Evolutionary conservation across 2,888 invertebrate genomes (phyloP), one percentile per base, ranked within the genome.

Genomic region (Drosophila suboccidentalis): DNA sequence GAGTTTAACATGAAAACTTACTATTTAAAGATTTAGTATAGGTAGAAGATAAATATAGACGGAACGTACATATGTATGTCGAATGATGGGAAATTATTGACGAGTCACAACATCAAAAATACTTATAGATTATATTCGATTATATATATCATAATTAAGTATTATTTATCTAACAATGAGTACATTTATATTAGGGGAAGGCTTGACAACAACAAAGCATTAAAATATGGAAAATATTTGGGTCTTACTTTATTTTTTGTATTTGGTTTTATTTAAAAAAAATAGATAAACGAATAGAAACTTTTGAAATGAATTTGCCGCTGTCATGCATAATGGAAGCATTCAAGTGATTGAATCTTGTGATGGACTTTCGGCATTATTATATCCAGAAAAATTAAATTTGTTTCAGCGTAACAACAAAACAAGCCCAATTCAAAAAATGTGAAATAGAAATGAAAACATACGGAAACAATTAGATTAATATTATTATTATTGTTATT

Each of bases 41-140:
- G 43, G 6, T 29, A 32, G 29, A 32, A 26, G 54, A 17, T 41
- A 41, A 13, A 44, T 22, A 44, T 44, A 43, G n/a, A 55, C 55
- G 43, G 34, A 19, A 55, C 43, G 43, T 11, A 50, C 22, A n/a
- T 38, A 49, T 17, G 36, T 32, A 55, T 46, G 49, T 50, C 32
- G 47, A 43, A 17, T 41, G 67, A 13, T 36, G 43, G 47, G 10
- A 32, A 15, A 49, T 51, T 49, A 59, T 69, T 62, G 17, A 44
- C 64, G 44, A 50, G 4, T 50, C 55, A 72, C 72, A 73, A 72
- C 72, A 72, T 72, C 66, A 66, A 67, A 59, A 32, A 61, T 44
- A 66, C 43, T 54, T 62, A 72, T 57, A 38, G 43, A 50, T 55
- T 46, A 47, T 47, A 60, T 13, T 15, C 5, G 11, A 41, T 32